Evolutionary conservation across 2,113 vertebrate genomes (phyloP).

Genomic region (Apteryx mantelli): DNA sequence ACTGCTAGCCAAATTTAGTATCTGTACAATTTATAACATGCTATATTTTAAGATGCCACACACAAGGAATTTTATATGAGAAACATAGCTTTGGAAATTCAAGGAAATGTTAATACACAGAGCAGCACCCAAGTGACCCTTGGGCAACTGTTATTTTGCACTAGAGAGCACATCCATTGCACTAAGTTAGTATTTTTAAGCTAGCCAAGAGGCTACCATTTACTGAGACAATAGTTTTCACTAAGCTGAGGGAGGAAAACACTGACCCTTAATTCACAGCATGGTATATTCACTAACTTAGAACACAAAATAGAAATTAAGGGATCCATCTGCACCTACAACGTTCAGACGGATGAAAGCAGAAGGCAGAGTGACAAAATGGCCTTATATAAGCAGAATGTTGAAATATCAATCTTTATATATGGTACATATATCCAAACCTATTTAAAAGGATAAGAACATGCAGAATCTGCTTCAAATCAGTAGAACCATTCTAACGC

Average conservation of each 20-base stretch:
- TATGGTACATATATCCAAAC: background rate
- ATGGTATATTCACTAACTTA: background rate
- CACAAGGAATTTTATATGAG: background rate
- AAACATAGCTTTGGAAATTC: background rate
- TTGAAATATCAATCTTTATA: background rate
- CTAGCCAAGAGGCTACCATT: conserved; percentile 8
- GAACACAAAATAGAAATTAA: background rate
- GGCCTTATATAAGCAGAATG: background rate
- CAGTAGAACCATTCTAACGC: background rate
- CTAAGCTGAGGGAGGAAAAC: background rate
- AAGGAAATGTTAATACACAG: background rate
- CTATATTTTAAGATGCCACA: background rate
- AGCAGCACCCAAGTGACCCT: background rate
- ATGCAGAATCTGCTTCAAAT: background rate
- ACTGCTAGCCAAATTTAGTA: background rate
- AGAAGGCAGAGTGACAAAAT: background rate
- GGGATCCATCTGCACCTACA: background rate
- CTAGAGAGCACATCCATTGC: background rate
- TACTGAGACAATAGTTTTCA: background rate
- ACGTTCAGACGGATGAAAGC: background rate
- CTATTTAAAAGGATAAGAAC: background rate
- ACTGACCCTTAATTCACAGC: background rate
- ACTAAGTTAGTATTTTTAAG: conserved; percentile 11
- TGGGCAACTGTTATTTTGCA: background rate
- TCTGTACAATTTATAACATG: background rate